Evolutionary conservation across 2,888 invertebrate species (phyloP).

Genomic region (Tenthredo distinguenda): DNA sequence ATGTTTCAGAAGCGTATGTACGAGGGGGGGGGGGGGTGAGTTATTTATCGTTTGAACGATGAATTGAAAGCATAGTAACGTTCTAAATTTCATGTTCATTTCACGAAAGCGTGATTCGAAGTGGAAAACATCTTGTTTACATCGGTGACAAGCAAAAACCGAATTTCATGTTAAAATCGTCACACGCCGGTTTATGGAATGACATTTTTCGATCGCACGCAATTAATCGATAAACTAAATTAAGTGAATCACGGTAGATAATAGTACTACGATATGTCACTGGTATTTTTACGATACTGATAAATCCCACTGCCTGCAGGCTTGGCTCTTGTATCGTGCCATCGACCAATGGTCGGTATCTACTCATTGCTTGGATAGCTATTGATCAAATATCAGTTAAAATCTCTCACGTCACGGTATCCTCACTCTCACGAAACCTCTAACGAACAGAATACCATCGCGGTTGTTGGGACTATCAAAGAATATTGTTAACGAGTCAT

Average conservation of each 20-base stretch:
- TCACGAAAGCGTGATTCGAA: background rate
- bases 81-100: background rate
- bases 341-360: background rate
- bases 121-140: background rate
- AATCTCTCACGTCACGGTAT: background rate
- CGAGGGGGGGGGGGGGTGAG: background rate
- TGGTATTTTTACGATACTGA: conserved; percentile 39
- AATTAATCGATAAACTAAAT: conserved; percentile 14
- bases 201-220: background rate
- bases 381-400: background rate
- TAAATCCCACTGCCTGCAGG: background rate
- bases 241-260: conserved; percentile 38
- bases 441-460: background rate
- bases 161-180: background rate
- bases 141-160: background rate
- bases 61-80: background rate
- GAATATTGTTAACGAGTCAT: background rate
- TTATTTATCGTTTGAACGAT: conserved; percentile 32
- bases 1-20: conserved; percentile 1
- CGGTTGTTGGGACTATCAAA: background rate
- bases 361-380: background rate
- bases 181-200: background rate
- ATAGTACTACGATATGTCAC: conserved; percentile 25
- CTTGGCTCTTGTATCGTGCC: conserved; percentile 10
- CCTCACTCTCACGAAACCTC: background rate